Conservation (phyloP, 1,140 invertebrate genomes). For the fruit fly (Drosophila melanogaster) region DNA sequence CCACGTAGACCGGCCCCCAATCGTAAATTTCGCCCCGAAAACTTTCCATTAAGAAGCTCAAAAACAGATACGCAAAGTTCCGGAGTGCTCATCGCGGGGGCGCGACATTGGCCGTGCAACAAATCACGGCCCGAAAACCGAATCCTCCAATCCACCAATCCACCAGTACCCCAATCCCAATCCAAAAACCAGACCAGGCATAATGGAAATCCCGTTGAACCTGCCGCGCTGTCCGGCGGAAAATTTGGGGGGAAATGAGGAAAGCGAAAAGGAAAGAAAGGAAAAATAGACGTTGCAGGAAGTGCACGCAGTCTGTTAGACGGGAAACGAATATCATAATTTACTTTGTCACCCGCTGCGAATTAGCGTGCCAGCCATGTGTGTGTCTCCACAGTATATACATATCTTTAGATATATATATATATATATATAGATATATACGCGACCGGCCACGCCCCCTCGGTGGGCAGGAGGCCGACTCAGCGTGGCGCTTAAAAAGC, state of each 20-base stretch:
- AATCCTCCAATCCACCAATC: conserved; percentile 7
- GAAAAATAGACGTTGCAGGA: conserved; percentile 51
- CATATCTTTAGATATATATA: conserved; percentile 18
- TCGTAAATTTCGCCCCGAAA: conserved; percentile 72
- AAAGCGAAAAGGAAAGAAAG: conserved; percentile 26
- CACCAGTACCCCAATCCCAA: conserved; percentile 5
- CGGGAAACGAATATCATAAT: conserved; percentile 81
- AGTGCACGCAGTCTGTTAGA: conserved; percentile 80
- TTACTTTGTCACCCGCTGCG: conserved; percentile 82
- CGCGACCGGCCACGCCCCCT: conserved; percentile 34
- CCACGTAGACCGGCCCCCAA: conserved; percentile 37
- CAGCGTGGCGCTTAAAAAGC: conserved; percentile 58
- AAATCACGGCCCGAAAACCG: conserved; percentile 69
- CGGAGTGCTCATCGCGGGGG: conserved; percentile 58
- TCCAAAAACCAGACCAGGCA: conserved; percentile 45
- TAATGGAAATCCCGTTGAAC: conserved; percentile 64
- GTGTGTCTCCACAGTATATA: conserved; percentile 33
- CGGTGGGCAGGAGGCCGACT: conserved; percentile 34
- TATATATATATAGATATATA: conserved; percentile 9
- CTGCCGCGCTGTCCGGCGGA: conserved; percentile 25
- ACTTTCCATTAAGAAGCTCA: conserved; percentile 82
- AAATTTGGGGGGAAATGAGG: conserved; percentile 21
- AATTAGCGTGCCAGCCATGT: conserved; percentile 67
- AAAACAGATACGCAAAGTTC: conserved; percentile 80
- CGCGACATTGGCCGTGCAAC: conserved; percentile 67